Base-by-base conservation (phyloP, 2,113 vertebrate species). In the Manacus vitellinus region DNA sequence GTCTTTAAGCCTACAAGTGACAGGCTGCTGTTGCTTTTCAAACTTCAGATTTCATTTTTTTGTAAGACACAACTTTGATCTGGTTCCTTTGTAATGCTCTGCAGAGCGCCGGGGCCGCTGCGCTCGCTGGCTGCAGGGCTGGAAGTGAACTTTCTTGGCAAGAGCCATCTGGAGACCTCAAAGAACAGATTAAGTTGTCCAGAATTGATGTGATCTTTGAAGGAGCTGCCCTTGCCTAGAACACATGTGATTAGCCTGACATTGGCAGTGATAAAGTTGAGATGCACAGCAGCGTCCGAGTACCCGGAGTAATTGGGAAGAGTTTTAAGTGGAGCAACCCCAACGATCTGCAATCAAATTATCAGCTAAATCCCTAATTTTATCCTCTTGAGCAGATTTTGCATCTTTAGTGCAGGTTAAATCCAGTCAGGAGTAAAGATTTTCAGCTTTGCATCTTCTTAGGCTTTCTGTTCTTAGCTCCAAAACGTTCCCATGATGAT, bases 21-120 rank as follows among this genome's bases (percentile, higher is more conserved):
- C 94, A 96, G 92, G 92, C 95, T 97, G 92, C 96, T 96, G 92
- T 95, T 97, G 95, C 94, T 95, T 96, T 97, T 97, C 95, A 97
- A 94, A 96, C 92, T 94, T 86, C 65, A 91, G 92, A 89, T 95
- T 97, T 95, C 86, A 10, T 96, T 95, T 94, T 95, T 94, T 89
- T 94, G 74, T 93, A 58, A 93, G 95, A 87, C 68, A 46, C 70
- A 93, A 95, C 96, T 96, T 97, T 97, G 96, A 97, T 96, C 88
- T 95, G 94, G 76, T 89, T 94, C 91, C 90, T 96, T 96, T 97
- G 94, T 97, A 96, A 94, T 94, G 94, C 84, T 97, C 90, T 51
- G 68, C 91, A 93, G 83, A 95, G 90, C 12, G 16, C 91, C 2
- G 14, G 70, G 91, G 88, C 96, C 1, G 23, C 91, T 67, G 86